These are phyloP conservation scores for Oryctes rhinoceros DNA, from an alignment of 1,140 invertebrate genomes.

Conservation along the genomic window DNA sequence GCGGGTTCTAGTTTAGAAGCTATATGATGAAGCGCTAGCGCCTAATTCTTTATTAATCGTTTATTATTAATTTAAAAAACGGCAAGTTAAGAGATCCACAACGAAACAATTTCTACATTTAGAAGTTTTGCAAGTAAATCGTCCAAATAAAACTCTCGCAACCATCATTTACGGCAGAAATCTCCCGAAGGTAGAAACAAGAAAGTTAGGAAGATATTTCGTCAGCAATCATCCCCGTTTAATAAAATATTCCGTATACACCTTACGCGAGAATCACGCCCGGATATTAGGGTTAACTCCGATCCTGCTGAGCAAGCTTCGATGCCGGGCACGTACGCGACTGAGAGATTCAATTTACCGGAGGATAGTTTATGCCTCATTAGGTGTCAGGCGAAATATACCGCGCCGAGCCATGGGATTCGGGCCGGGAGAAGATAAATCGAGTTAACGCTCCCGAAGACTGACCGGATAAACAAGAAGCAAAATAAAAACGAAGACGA, in stretches of 20 bases:
- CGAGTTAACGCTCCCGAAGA: constrained; percentile 15
- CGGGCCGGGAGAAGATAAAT: constrained; percentile 1
- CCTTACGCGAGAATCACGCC: background rate
- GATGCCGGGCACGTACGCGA: constrained; percentile 42
- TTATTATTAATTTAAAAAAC: too few species aligned
- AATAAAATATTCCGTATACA: constrained; percentile 5
- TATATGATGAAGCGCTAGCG: too few species aligned
- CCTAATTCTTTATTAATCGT: too few species aligned
- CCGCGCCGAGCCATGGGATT: background rate
- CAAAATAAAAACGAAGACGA: too few species aligned
- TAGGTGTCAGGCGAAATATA: constrained; percentile 43
- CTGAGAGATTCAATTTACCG: constrained; percentile 42
- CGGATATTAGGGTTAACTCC: constrained; percentile 29
- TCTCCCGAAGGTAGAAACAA: background rate
- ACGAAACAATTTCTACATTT: too few species aligned
- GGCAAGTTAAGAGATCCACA: too few species aligned
- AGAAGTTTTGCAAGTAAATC: too few species aligned
- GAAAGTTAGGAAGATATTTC: background rate
- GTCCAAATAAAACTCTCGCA: too few species aligned
- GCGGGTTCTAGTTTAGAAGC: too few species aligned
- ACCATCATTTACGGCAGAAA: too few species aligned
- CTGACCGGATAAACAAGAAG: background rate
- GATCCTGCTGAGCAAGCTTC: background rate
- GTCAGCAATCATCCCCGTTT: constrained; percentile 13
- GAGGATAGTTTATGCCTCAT: constrained; percentile 44